phyloP scores from a whole-genome alignment of 1,140 invertebrate species.

The Ephestia elutella region DNA sequence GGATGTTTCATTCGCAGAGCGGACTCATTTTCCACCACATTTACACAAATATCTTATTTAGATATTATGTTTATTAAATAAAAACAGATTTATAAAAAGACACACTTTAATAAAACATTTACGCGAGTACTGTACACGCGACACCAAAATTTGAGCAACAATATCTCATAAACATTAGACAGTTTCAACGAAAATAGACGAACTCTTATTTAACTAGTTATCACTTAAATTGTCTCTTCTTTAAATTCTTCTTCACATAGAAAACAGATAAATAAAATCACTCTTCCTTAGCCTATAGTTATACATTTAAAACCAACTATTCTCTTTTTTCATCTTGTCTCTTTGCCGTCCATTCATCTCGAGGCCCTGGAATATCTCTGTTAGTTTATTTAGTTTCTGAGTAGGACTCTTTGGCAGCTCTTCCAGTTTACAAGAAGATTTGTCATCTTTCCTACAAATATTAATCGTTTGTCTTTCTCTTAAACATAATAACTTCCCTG shows the following conservation, averaged over 20 bases:
- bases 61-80: too few relatives aligned
- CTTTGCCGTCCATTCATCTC: slow-evolving; percentile 50
- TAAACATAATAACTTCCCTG: slow-evolving; percentile 56
- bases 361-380: slow-evolving; percentile 60
- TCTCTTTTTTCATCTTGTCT: slow-evolving; percentile 63
- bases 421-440: slow-evolving; percentile 41
- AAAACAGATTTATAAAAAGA: slow-evolving; percentile 13
- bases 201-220: slow-evolving; percentile 35
- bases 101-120: slow-evolving; percentile 31
- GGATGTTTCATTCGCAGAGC: too few relatives aligned
- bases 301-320: slow-evolving; percentile 60
- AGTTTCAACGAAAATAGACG: slow-evolving; percentile 28
- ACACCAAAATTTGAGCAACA: slow-evolving; percentile 63
- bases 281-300: slow-evolving; percentile 21
- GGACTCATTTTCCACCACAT: too few relatives aligned
- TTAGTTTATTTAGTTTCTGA: slow-evolving; percentile 50
- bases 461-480: slow-evolving; percentile 48
- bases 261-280: slow-evolving; percentile 29
- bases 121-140: slow-evolving; percentile 18
- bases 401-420: slow-evolving; percentile 45
- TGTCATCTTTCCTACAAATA: slow-evolving; percentile 28
- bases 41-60: too few relatives aligned
- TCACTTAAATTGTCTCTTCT: slow-evolving; percentile 28
- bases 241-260: slow-evolving; percentile 23
- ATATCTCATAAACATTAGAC: slow-evolving; percentile 32